A percentile compares a stretch with the other conserved stretches of the same genome.
phyloP scores from a whole-genome alignment of 1,140 invertebrate genomes.

The Agrypnia vestita region DNA sequence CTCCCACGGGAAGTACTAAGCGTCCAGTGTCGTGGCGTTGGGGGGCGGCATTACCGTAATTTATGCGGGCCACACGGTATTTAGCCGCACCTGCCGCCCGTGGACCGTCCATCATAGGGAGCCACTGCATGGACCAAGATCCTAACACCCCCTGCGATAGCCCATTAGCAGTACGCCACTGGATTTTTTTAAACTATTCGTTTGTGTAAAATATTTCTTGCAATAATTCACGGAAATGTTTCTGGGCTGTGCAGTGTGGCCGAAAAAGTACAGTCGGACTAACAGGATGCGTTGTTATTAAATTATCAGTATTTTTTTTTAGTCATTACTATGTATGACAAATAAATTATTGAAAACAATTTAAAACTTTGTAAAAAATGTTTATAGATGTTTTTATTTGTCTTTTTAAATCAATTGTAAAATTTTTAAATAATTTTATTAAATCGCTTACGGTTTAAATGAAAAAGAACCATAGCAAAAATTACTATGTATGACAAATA shows the following conservation, averaged over 20 bases:
- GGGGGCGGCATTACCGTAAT: constrained; percentile 59
- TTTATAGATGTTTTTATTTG: too few species aligned
- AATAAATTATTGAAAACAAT: too few species aligned
- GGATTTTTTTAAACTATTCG: constrained; percentile 39
- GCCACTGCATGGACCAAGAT: constrained; percentile 41
- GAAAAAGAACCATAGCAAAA: too few species aligned
- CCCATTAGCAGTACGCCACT: constrained; percentile 43
- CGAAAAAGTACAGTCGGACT: background rate
- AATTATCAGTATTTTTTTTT: too few species aligned
- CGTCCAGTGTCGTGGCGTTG: constrained; percentile 33
- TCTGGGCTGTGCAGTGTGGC: constrained; percentile 16
- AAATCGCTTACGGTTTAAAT: too few species aligned
- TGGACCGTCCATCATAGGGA: constrained; percentile 56
- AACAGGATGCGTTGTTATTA: too few species aligned
- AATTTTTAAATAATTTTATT: too few species aligned
- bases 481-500: too few species aligned
- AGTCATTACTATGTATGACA: too few species aligned
- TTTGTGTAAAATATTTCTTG: constrained; percentile 33
- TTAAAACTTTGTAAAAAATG: too few species aligned
- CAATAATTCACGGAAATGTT: constrained; percentile 20
- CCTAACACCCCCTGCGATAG: constrained; percentile 36
- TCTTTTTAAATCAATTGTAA: too few species aligned
- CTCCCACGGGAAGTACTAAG: constrained; percentile 16
- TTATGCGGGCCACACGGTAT: constrained; percentile 60
- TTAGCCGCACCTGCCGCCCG: constrained; percentile 59